phyloP scores from a whole-genome alignment of 1,140 invertebrate species.

The Chymomyza costata region DNA sequence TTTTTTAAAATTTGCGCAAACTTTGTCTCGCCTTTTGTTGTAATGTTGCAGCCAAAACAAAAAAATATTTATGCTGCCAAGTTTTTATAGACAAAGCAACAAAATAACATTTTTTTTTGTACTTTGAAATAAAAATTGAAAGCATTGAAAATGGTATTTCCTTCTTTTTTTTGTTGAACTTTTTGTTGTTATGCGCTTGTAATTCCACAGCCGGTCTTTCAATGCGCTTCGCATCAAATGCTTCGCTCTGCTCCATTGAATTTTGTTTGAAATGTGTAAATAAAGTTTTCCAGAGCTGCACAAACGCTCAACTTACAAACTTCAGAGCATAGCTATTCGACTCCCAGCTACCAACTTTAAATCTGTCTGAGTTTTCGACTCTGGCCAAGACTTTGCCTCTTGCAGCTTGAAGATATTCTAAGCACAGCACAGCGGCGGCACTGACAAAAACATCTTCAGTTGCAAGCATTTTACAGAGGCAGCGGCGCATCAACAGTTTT shows the following conservation, averaged over 20 bases:
- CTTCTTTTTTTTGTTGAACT: too few species aligned
- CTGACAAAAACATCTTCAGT: slow-evolving; percentile 28
- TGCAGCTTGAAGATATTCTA: slow-evolving; percentile 39
- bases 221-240: slow-evolving; percentile 27
- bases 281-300: slow-evolving; percentile 59
- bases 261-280: slow-evolving; percentile 49
- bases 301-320: slow-evolving; percentile 26
- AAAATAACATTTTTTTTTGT: too few species aligned
- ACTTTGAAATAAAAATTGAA: too few species aligned
- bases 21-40: slow-evolving; percentile 39
- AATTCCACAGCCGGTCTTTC: slow-evolving; percentile 31
- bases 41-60: too few species aligned
- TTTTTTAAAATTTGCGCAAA: slow-evolving; percentile 30
- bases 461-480: background rate
- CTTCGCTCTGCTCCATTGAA: slow-evolving; percentile 31
- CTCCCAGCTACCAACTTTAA: slow-evolving; percentile 29
- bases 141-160: too few species aligned
- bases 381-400: background rate
- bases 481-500: slow-evolving; percentile 4
- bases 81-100: too few species aligned
- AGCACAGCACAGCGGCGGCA: slow-evolving; percentile 3
- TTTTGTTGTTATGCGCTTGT: too few species aligned
- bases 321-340: background rate
- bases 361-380: slow-evolving; percentile 31
- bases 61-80: too few species aligned